phyloP scores from a whole-genome alignment of 2,113 vertebrate genomes.

The Phodopus roborovskii region DNA sequence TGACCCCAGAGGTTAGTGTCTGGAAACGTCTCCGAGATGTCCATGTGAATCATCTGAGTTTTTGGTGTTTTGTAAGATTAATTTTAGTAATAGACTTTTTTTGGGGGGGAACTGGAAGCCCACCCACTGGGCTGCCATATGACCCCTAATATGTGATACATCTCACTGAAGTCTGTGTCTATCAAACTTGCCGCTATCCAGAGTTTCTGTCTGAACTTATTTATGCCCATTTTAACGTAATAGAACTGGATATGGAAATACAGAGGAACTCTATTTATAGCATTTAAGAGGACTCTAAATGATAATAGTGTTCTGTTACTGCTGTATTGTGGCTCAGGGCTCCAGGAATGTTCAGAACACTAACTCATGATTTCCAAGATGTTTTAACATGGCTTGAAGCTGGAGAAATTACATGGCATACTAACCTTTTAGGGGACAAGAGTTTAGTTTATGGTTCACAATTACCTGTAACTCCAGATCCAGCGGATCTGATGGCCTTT shows the following conservation, averaged over 20 bases:
- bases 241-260: not conserved
- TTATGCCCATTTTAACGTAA: not conserved
- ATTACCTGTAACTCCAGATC: not conserved
- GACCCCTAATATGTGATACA: not conserved
- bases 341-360: slow-evolving; percentile 16
- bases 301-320: not conserved
- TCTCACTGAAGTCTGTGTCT: not conserved
- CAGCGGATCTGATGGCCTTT: no score
- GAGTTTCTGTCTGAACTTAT: not conserved
- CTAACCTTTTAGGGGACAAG: not conserved
- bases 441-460: not conserved
- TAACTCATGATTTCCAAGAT: not conserved
- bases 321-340: not conserved
- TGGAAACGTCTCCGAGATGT: not conserved
- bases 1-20: not conserved
- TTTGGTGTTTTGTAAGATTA: not conserved
- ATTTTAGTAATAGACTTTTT: not conserved
- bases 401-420: not conserved
- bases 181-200: not conserved
- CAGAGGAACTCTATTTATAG: slow-evolving; percentile 11
- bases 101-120: not conserved
- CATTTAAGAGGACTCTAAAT: not conserved
- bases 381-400: slow-evolving; percentile 1
- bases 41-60: not conserved
- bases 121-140: no score